A percentile compares a stretch with the other conserved stretches of the same genome.
These are phyloP conservation scores for Chionis minor DNA, from an alignment of 2,113 vertebrate genomes.

Conservation along the genomic window DNA sequence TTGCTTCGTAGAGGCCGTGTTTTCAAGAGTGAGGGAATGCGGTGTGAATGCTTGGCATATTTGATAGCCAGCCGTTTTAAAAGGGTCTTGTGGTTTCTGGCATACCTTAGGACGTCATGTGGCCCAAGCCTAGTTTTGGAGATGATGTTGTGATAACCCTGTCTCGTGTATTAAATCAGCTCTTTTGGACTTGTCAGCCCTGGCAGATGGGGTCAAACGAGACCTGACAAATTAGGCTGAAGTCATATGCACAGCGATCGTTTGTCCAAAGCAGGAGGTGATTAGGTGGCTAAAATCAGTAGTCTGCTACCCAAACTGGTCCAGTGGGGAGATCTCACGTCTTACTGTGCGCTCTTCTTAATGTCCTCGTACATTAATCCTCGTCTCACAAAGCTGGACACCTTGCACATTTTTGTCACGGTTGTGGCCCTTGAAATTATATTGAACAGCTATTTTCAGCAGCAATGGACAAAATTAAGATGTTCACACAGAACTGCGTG, in stretches of 20 bases:
- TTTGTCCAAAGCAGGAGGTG: background rate
- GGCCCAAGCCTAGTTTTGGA: background rate
- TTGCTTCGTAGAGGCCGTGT: background rate
- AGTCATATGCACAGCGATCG: rapidly evolving
- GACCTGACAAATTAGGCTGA: background rate
- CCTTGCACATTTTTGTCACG: background rate
- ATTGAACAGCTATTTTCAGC: background rate
- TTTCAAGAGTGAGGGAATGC: background rate
- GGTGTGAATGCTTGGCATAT: background rate
- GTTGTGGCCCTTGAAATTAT: background rate
- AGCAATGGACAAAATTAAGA: background rate
- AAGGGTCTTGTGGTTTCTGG: background rate
- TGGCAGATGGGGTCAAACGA: background rate
- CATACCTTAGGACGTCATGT: background rate
- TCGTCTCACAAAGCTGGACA: background rate
- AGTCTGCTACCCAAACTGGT: background rate
- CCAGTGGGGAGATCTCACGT: background rate
- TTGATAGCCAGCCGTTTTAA: background rate
- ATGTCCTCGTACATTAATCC: background rate
- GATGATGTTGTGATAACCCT: constrained; percentile 1
- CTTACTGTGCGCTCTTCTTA: background rate
- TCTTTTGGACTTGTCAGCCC: background rate
- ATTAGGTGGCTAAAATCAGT: background rate
- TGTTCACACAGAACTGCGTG: background rate
- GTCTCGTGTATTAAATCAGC: background rate